These are phyloP conservation scores for Eubasilissa regina DNA, from an alignment of 1,140 invertebrate genomes.

Conservation along the genomic window DNA sequence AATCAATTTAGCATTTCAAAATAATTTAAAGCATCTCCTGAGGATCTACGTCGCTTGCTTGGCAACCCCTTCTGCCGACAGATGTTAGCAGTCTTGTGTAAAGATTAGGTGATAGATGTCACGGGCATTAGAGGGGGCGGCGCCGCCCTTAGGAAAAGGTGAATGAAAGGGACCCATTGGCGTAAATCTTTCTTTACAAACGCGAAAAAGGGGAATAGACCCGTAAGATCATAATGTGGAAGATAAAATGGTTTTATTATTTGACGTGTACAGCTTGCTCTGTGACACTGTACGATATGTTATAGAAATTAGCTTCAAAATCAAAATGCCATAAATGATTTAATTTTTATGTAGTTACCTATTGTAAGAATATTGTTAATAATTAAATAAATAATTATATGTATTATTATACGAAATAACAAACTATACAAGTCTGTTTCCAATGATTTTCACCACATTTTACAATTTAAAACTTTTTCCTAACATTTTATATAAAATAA, in stretches of 20 bases:
- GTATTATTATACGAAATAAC: too few relatives aligned
- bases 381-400: too few relatives aligned
- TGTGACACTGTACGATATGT: neutral
- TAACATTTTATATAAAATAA: too few relatives aligned
- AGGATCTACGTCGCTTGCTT: neutral
- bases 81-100: conserved; percentile 41
- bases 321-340: conserved; percentile 5
- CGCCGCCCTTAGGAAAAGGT: conserved; percentile 18
- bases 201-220: conserved; percentile 23
- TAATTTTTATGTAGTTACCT: neutral
- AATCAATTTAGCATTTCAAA: too few relatives aligned
- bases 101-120: conserved; percentile 53
- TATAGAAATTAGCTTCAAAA: neutral
- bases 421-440: too few relatives aligned
- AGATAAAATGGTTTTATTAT: conserved; percentile 43
- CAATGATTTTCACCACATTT: too few relatives aligned
- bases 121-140: conserved; percentile 44
- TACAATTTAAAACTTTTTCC: too few relatives aligned
- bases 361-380: neutral
- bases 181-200: conserved; percentile 43
- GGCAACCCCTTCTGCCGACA: conserved; percentile 30
- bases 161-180: conserved; percentile 32
- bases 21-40: neutral
- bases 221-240: conserved; percentile 39
- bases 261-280: conserved; percentile 2